Percentiles rank a stretch among this genome's conserved stretches.
Evolutionary conservation across 2,113 vertebrate genomes (phyloP).

Genomic region (Periophthalmus modestus): DNA sequence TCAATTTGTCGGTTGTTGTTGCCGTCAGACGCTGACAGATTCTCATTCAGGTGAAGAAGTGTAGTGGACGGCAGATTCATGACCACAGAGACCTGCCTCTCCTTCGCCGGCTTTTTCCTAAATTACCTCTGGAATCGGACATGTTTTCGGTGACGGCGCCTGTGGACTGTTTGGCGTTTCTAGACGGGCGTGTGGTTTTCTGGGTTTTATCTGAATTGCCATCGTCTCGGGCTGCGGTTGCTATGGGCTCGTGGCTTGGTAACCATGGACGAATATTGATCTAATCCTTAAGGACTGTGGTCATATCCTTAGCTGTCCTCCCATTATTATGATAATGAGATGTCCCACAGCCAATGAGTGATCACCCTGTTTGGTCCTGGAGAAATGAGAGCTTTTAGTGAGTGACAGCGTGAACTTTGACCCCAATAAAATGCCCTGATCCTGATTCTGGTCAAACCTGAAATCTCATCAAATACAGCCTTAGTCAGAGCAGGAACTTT

Average conservation of each 20-base stretch:
- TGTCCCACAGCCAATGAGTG: constrained; percentile 49
- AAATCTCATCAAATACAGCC: constrained; percentile 13
- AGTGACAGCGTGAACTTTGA: constrained; percentile 59
- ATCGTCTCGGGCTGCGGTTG: constrained; percentile 47
- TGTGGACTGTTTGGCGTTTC: constrained; percentile 24
- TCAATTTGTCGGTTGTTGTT: constrained; percentile 28
- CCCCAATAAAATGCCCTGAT: constrained; percentile 45
- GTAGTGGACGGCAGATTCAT: constrained; percentile 3
- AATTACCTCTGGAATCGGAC: constrained; percentile 34
- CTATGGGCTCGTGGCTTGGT: constrained; percentile 48
- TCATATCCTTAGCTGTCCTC: constrained; percentile 53
- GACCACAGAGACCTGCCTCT: constrained; percentile 30
- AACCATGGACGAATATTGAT: constrained; percentile 59
- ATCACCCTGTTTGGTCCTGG: constrained; percentile 50
- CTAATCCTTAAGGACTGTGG: constrained; percentile 54
- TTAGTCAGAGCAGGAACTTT: background rate
- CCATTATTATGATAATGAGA: constrained; percentile 71
- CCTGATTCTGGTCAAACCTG: constrained; percentile 37
- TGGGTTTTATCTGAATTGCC: constrained; percentile 33
- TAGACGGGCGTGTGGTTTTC: constrained; percentile 11
- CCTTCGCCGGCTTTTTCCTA: constrained; percentile 5
- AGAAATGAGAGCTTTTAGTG: constrained; percentile 52
- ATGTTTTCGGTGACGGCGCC: constrained; percentile 12
- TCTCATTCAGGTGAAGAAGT: constrained; percentile 1
- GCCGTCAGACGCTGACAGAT: background rate